Base-by-base conservation (phyloP, 2,888 invertebrate genomes). In the Anthophora plumipes region DNA sequence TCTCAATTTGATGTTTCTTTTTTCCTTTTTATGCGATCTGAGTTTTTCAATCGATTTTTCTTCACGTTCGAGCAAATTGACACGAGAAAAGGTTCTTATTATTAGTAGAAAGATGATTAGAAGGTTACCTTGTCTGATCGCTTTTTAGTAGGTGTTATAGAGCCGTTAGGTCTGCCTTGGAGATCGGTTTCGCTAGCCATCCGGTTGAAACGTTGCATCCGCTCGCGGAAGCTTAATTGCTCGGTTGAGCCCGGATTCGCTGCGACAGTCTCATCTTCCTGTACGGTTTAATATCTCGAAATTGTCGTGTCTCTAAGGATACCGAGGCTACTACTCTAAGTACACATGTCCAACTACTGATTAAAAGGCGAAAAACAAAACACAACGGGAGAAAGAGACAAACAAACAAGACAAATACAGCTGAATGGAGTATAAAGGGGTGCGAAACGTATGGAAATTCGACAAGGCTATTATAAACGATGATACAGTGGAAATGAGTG, bases 191-290 rank as follows among this genome's bases (percentile, higher is more conserved):
- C 97, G 0, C 97, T 98, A 70, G 98, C 98, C 95, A 98, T 96
- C 87, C 97, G 95, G 93, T 99, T 98, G 93, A 98, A 98, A 94
- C 98, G 98, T 94, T 97, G 97, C 90, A 97, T 98, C 80, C 98
- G 95, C 93, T 99, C 98, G 92, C 97, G 98, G 12, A 99, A 98
- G 90, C 98, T 98, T 83, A 98, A 96, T 90, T 96, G 93, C 86
- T 94, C 94, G 60, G 93, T 93, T 54, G 92, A 90, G 43, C 90
- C 88, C 55, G 90, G 89, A 86, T 85, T 90, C 75, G 86, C 83
- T 55, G 90, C 76, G 61, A 86, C 76, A 57, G 85, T 74, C 85
- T 91, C 92, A 85, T 93, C 91, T 77, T 93, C 93, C 93, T 93
- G 89, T 83, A 88, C 86, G n/a, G 89, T 86, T 88, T 61, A 88